Base-by-base conservation (phyloP, 1,140 invertebrate genomes). In the Saccostrea echinata region DNA sequence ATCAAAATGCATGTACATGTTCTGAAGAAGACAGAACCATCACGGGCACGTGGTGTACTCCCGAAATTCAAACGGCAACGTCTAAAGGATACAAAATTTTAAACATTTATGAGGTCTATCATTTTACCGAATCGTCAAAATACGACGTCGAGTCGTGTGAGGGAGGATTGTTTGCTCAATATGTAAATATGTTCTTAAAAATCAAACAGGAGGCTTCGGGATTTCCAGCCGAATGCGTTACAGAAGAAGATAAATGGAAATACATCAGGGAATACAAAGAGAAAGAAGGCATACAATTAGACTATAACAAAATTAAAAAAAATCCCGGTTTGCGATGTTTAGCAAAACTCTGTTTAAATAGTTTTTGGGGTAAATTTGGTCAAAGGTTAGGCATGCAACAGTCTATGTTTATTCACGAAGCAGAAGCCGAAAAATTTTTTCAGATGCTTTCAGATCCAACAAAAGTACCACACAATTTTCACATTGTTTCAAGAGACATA, bases 401-500 rank as follows among this genome's bases (percentile, higher is more conserved):
- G 21, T 84, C 16, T 18, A 61, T 83, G 12, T 90, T 90, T 24
- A 83, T 89, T 57, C 88, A 90, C 51, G 87, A 89, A 0, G 18
- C 30, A 12, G 87, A 90, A 3, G 87, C 90, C 0, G 84, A 88
- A 16, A 86, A 89, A 71, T 92, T 93, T 43, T 92, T 92, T 84
- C 87, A 92, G 55, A 57, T 95, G 3, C 64, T 95, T 0, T 88
- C 86, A 8, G 90, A 92, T 87, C 80, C 84, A n/a, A 83, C 86
- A 11, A 87, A 86, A 81, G 55, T 4, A 81, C 94, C 2, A 76
- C 95, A 24, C 92, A 95, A 88, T 90, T 95, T 9, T 95, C 83
- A 90, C 68, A 90, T 91, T 51, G 21, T 89, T 53, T 87, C 52
- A n/a, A 57, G 91, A n/a, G 68, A 91, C 61, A 84, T 52, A 0